Evolutionary conservation across 2,888 invertebrate genomes (phyloP), one percentile per base, ranked within the genome.

Genomic region (Drosophila siamana): DNA sequence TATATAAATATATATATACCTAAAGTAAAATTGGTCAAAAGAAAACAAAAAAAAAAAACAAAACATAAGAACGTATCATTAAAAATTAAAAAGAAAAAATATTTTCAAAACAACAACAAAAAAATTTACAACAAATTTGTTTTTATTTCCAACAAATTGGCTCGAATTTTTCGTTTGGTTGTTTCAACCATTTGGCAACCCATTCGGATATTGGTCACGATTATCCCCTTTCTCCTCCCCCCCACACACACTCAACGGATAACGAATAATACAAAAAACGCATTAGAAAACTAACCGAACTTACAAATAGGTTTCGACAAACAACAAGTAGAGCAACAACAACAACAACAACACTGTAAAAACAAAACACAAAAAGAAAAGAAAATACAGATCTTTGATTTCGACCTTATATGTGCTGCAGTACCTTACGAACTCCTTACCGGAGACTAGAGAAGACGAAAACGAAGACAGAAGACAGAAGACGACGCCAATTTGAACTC

Each of bases 31-130:
- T 70, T 80, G 81, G 74, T 65, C 55, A 81, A 63, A 67, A 63
- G 22, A 63, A 57, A 74, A 56, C 62, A 65, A 41, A 7, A 41
- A 24, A 48, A 26, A 59, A 41, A 7, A 41, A 24, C 44, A 26
- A 59, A 43, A 62, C 63, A 68, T 13, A 69, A 77, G 40, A 83
- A 83, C 83, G 88, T 83, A 83, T 83, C 88, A 88, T 86, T 82
- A 83, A 72, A 74, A 71, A 85, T 81, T 71, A 78, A 73, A 82
- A 62, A 47, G 22, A 43, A 55, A 66, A 50, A 62, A 69, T 51
- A 73, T 75, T 77, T 77, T 78, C 79, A 77, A 77, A 79, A 66
- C 69, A 68, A 77, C 60, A 60, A 71, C 54, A 59, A 76, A 74
- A 76, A 74, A 64, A 64, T 64, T 67, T 50, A 57, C 44, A 59